Percentiles rank a stretch among this genome's conserved stretches.
Conservation (phyloP, 2,113 vertebrate species). For the Calidris pugnax region DNA sequence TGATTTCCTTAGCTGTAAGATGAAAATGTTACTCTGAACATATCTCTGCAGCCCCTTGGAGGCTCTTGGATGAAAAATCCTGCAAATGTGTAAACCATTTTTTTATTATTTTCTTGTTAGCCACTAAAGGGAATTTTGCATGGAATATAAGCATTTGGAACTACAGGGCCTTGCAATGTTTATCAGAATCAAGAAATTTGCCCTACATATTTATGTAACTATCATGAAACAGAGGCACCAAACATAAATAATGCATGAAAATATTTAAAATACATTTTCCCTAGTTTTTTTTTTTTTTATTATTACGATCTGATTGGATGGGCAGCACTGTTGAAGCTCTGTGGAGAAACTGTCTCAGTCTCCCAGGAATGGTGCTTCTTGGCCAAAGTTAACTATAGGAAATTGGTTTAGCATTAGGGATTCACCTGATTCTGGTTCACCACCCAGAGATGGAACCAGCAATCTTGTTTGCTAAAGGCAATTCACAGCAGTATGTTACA, state of each 20-base stretch:
- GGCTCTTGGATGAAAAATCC: slow-evolving; percentile 14
- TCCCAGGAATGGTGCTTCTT: not conserved
- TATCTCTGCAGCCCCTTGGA: not conserved
- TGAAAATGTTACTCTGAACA: not conserved
- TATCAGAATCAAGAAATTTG: slow-evolving; percentile 3
- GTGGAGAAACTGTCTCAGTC: not conserved
- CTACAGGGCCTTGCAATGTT: not conserved
- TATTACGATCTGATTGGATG: not conserved
- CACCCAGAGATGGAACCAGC: not conserved
- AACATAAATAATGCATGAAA: not conserved
- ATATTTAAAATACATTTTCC: not conserved
- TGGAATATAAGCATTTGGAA: not conserved
- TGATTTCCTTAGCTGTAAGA: slow-evolving; percentile 15
- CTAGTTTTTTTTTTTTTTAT: not conserved
- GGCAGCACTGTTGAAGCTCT: not conserved
- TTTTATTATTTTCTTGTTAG: not conserved
- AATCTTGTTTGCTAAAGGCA: not conserved
- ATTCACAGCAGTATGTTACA: not conserved
- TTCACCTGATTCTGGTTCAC: not conserved
- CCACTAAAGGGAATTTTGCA: slow-evolving; percentile 3
- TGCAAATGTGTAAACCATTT: not conserved
- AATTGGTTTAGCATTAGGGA: not conserved
- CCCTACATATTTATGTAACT: slow-evolving; percentile 12
- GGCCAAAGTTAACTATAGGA: not conserved
- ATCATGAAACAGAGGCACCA: not conserved